phyloP scores from a whole-genome alignment of 2,888 invertebrate genomes.

The Rhyacophila evoluta region DNA sequence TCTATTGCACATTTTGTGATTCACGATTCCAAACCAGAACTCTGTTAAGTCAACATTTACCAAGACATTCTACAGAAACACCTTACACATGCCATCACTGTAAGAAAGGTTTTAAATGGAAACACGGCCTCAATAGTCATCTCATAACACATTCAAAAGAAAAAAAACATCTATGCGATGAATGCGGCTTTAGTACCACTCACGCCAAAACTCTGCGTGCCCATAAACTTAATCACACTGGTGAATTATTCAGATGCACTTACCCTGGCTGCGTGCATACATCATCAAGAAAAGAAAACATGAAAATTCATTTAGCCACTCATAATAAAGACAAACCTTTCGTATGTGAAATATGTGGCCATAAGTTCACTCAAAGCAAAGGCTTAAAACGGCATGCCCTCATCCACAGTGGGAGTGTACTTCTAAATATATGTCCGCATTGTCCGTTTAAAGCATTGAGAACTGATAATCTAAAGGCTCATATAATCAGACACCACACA shows the following conservation, averaged over 20 bases:
- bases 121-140: slow-evolving; percentile 70
- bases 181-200: slow-evolving; percentile 71
- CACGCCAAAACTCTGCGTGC: slow-evolving; percentile 69
- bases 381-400: slow-evolving; percentile 61
- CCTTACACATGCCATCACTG: slow-evolving; percentile 69
- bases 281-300: slow-evolving; percentile 68
- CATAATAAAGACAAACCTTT: slow-evolving; percentile 70
- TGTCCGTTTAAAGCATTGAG: slow-evolving; percentile 67
- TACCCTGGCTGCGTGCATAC: slow-evolving; percentile 64
- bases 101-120: slow-evolving; percentile 71
- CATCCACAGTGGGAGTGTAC: slow-evolving; percentile 58
- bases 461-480: slow-evolving; percentile 69
- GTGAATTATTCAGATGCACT: slow-evolving; percentile 66
- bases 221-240: slow-evolving; percentile 68
- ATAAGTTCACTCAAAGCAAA: slow-evolving; percentile 69
- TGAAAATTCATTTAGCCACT: slow-evolving; percentile 68
- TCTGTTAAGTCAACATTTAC: slow-evolving; percentile 66
- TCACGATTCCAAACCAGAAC: slow-evolving; percentile 66
- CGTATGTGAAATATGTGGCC: slow-evolving; percentile 71
- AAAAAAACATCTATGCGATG: slow-evolving; percentile 70
- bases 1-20: slow-evolving; percentile 68
- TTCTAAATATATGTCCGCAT: slow-evolving; percentile 61
- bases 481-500: slow-evolving; percentile 61
- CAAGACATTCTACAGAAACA: slow-evolving; percentile 68
- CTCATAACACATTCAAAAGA: slow-evolving; percentile 66